Evolutionary conservation across 2,888 invertebrate species (phyloP).

Genomic region (Eristalis tenax): DNA sequence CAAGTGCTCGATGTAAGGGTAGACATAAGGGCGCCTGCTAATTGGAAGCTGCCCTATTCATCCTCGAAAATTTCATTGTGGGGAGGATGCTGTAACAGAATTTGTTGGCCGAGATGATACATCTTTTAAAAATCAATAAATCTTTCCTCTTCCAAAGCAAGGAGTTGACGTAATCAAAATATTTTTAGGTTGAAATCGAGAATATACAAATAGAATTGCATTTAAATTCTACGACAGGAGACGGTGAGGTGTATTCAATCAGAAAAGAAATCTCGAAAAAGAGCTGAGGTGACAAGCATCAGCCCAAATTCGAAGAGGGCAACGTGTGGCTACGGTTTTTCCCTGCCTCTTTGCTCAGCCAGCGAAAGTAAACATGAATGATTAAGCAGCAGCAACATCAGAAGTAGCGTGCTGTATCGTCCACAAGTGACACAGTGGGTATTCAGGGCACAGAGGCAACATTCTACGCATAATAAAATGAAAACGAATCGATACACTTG

Average conservation of each 20-base stretch:
- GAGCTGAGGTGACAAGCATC: background rate
- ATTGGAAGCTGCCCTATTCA: background rate
- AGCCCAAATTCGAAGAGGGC: background rate
- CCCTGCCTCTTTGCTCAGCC: background rate
- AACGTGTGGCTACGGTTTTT: background rate
- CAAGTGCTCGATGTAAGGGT: background rate
- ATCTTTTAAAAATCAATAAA: slow-evolving; percentile 51
- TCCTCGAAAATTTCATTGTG: background rate
- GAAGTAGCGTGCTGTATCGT: background rate
- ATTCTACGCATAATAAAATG: slow-evolving; percentile 47
- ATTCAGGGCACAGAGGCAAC: slow-evolving; percentile 10
- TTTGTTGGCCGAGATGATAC: background rate
- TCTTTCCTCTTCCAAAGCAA: slow-evolving; percentile 3
- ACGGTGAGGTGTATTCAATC: background rate
- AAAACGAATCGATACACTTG: slow-evolving; percentile 32
- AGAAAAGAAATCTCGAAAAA: background rate
- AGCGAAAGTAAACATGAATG: slow-evolving; percentile 13
- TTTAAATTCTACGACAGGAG: background rate
- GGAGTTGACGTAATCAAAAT: slow-evolving; percentile 48
- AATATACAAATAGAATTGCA: slow-evolving; percentile 1
- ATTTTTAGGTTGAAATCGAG: slow-evolving; percentile 40
- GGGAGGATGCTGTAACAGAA: background rate
- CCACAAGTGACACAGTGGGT: background rate
- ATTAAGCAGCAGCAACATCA: slow-evolving; percentile 3
- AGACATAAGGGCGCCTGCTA: background rate